Percentiles rank a stretch among this genome's conserved stretches.
Conservation (phyloP, 2,113 vertebrate species). For the Polypterus senegalus region DNA sequence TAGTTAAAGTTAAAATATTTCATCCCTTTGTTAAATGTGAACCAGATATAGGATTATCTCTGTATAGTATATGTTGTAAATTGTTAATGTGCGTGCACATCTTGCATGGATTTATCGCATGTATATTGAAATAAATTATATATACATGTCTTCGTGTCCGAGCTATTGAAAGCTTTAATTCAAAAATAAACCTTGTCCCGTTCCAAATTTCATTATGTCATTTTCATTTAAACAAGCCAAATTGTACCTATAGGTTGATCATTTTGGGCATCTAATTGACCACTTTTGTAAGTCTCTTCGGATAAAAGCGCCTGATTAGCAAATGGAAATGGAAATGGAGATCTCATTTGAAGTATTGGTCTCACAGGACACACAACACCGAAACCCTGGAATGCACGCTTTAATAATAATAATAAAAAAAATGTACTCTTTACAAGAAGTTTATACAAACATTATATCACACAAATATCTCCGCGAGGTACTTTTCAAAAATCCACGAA, state of each 20-base stretch:
- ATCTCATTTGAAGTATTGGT: too few relatives aligned
- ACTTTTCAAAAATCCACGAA: too few relatives aligned
- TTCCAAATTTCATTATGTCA: background rate
- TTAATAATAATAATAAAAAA: too few relatives aligned
- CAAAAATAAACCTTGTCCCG: background rate
- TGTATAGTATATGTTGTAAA: constrained; percentile 32
- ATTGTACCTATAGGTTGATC: too few relatives aligned
- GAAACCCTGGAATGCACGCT: too few relatives aligned
- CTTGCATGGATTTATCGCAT: constrained; percentile 93
- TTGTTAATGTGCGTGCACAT: constrained; percentile 40
- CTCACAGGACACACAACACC: too few relatives aligned
- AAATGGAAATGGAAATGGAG: too few relatives aligned
- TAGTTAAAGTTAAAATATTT: constrained; percentile 9
- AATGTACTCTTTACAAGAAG: too few relatives aligned
- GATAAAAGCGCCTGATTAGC: background rate
- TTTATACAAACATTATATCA: too few relatives aligned
- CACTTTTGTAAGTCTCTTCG: background rate
- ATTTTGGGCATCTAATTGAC: background rate
- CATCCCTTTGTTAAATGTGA: constrained; percentile 26
- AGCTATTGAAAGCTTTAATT: background rate
- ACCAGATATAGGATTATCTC: constrained; percentile 25
- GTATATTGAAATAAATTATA: constrained; percentile 90
- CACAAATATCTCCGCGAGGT: too few relatives aligned
- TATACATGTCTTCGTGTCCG: constrained; percentile 25
- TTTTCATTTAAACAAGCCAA: background rate